A percentile compares a stretch with the other conserved stretches of the same genome.
phyloP scores from a whole-genome alignment of 2,797 vertebrate genomes.

The Manis crassicaudata region DNA sequence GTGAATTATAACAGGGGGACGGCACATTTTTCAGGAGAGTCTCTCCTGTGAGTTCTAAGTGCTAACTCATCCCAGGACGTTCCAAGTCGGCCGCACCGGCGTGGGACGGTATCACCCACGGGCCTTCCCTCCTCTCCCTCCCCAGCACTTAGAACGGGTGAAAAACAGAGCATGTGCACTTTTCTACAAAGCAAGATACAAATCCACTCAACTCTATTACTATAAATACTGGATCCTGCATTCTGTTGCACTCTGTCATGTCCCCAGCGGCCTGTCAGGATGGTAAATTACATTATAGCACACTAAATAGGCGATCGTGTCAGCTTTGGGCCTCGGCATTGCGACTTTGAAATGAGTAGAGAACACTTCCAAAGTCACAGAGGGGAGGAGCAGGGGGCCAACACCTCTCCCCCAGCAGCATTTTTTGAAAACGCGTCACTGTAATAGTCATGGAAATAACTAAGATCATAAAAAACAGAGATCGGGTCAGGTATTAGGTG shows the following conservation, averaged over 20 bases:
- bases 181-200: background rate
- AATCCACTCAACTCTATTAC: conserved; percentile 17
- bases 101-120: background rate
- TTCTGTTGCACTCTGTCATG: conserved; percentile 12
- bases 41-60: conserved; percentile 55
- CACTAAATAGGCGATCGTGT: conserved; percentile 11
- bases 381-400: background rate
- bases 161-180: background rate
- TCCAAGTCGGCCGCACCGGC: background rate
- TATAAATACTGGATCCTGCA: conserved; percentile 34
- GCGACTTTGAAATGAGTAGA: background rate
- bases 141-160: background rate
- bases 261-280: conserved; percentile 1
- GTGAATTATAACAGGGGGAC: conserved; percentile 83
- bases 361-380: background rate
- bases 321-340: background rate
- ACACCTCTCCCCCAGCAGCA: background rate
- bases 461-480: background rate
- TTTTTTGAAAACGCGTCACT: background rate
- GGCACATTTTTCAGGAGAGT: conserved; percentile 78
- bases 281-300: background rate
- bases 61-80: conserved; percentile 51
- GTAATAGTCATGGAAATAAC: background rate
- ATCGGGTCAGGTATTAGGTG: background rate
- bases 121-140: background rate